Evolutionary conservation across 2,113 vertebrate species (phyloP).

Genomic region (Lepisosteus oculatus): DNA sequence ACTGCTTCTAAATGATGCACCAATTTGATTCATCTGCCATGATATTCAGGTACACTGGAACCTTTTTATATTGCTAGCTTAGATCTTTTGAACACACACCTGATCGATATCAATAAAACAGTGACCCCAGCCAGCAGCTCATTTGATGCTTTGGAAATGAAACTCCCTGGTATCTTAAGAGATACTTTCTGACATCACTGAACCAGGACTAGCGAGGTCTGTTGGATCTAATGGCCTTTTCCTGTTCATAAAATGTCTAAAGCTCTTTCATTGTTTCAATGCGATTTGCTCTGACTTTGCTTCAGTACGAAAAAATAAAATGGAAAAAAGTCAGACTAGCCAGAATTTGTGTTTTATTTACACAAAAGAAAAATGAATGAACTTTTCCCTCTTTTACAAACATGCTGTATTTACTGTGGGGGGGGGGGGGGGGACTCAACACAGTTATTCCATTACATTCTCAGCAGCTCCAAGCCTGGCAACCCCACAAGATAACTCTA

Average conservation of each 20-base stretch:
- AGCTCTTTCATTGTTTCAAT: constrained; percentile 40
- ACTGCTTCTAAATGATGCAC: not conserved
- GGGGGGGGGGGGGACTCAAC: no score
- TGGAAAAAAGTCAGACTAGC: no score
- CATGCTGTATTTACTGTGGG: no score
- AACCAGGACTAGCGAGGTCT: not conserved
- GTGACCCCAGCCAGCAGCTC: constrained; percentile 38
- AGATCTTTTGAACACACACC: constrained; percentile 68
- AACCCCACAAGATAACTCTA: not conserved
- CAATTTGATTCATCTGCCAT: not conserved
- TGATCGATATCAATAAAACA: constrained; percentile 71
- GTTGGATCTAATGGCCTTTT: constrained; percentile 66
- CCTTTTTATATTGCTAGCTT: constrained; percentile 61
- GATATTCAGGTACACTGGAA: not conserved
- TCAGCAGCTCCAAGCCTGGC: not conserved
- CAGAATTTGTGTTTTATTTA: no score
- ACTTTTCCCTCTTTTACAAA: not conserved
- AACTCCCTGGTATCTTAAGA: constrained; percentile 45
- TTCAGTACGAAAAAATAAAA: no score
- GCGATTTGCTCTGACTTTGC: constrained; percentile 23
- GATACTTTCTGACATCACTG: constrained; percentile 23
- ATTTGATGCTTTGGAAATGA: constrained; percentile 54
- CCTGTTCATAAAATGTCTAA: constrained; percentile 57
- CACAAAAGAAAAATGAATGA: no score
- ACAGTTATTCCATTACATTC: not conserved